Conservation (phyloP, 2,888 invertebrate genomes). For the Acrocera orbiculus region DNA sequence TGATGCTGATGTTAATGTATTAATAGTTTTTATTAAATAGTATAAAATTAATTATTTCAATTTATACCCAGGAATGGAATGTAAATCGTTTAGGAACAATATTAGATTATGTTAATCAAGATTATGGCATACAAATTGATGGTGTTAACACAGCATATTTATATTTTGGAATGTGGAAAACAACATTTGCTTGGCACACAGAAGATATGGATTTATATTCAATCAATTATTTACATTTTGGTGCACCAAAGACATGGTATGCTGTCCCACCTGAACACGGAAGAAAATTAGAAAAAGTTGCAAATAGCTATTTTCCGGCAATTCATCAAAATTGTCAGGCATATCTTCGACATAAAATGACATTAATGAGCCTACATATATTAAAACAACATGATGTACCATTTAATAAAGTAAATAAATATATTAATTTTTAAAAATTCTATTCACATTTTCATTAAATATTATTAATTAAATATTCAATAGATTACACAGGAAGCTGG, state of each 20-base stretch:
- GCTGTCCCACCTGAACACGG: constrained; percentile 93
- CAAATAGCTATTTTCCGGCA: constrained; percentile 77
- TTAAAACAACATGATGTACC: constrained; percentile 88
- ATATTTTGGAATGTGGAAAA: constrained; percentile 99
- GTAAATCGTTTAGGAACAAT: constrained; percentile 87
- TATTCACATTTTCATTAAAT: too few relatives aligned
- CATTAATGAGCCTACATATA: constrained; percentile 89
- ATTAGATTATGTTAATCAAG: constrained; percentile 82
- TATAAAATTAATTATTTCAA: too few relatives aligned
- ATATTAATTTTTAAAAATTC: background rate
- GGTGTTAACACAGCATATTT: constrained; percentile 98
- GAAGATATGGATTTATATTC: constrained; percentile 99
- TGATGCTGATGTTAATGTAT: too few relatives aligned
- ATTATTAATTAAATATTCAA: too few relatives aligned
- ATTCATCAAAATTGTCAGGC: constrained; percentile 74
- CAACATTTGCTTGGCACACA: constrained; percentile 99
- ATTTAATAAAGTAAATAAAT: constrained; percentile 55
- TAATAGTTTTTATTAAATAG: too few relatives aligned
- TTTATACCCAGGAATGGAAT: constrained; percentile 50
- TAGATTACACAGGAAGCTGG: constrained; percentile 87
- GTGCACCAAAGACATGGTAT: constrained; percentile 51
- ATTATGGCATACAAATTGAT: constrained; percentile 89
- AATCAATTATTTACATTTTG: constrained; percentile 96
- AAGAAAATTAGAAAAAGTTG: constrained; percentile 78
- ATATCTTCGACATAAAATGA: constrained; percentile 95